Evolutionary conservation across 2,113 vertebrate genomes (phyloP).

Genomic region (Lamprologus speciosus): DNA sequence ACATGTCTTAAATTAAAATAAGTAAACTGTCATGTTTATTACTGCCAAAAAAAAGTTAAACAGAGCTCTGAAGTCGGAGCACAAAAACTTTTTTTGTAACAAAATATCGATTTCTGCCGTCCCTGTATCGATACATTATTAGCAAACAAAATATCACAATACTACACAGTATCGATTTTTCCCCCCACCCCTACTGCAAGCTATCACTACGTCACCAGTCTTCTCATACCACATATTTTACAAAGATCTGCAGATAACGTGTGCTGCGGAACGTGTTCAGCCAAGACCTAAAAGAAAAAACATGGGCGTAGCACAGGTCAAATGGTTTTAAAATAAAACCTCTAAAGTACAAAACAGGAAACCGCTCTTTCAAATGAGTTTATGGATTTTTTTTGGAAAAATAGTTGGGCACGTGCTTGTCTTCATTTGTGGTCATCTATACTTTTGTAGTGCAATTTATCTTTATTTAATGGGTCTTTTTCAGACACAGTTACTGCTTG

Average conservation of each 20-base stretch:
- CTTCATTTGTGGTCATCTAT: not conserved
- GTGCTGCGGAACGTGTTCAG: not conserved
- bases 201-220: not conserved
- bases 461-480: not conserved
- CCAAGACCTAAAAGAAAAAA: not conserved
- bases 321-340: not conserved
- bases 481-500: not conserved
- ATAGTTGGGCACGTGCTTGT: rapidly evolving
- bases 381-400: rapidly evolving
- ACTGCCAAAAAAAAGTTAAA: too few species aligned
- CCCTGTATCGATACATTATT: too few species aligned
- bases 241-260: not conserved
- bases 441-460: not conserved
- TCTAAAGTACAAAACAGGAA: not conserved
- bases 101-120: rapidly evolving
- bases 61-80: too few species aligned
- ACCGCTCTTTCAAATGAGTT: rapidly evolving
- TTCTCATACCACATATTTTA: not conserved
- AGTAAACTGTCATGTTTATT: too few species aligned
- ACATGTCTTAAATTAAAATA: too few species aligned
- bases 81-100: too few species aligned
- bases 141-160: too few species aligned
- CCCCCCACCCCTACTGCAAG: not conserved
- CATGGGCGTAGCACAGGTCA: not conserved
- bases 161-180: too few species aligned